phyloP scores from a whole-genome alignment of 1,140 invertebrate genomes.

The Rhizoglyphus robini region DNA sequence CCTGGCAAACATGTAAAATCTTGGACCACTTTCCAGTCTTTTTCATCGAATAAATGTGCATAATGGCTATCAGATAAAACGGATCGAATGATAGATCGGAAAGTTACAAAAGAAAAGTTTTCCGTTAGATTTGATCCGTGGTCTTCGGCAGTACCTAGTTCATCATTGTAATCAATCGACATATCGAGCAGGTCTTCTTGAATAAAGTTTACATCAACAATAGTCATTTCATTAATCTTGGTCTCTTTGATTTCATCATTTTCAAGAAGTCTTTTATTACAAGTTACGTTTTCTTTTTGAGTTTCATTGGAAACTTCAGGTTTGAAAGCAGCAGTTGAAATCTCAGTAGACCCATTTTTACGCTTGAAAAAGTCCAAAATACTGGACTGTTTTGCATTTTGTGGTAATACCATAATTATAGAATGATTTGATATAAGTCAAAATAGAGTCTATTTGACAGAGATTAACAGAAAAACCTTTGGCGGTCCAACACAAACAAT shows the following conservation, averaged over 20 bases:
- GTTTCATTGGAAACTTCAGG: not conserved
- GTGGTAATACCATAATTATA: not conserved
- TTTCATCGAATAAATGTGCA: slow-evolving; percentile 34
- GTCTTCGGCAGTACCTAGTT: too few relatives aligned
- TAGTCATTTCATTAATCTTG: not conserved
- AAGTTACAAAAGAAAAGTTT: slow-evolving; percentile 37
- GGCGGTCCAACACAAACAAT: not conserved
- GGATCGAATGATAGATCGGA: slow-evolving; percentile 33
- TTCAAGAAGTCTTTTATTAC: not conserved
- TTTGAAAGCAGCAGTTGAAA: not conserved
- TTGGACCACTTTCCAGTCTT: slow-evolving; percentile 32
- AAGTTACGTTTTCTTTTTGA: not conserved
- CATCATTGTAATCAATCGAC: not conserved
- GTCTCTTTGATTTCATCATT: not conserved
- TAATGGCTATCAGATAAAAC: slow-evolving; percentile 34
- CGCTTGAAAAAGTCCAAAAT: slow-evolving; percentile 6
- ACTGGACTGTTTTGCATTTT: not conserved
- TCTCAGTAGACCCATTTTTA: not conserved
- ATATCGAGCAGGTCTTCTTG: not conserved
- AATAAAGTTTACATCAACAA: not conserved
- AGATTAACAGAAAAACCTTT: not conserved
- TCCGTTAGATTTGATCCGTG: too few relatives aligned
- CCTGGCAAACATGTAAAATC: slow-evolving; percentile 32
- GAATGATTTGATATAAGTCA: not conserved
- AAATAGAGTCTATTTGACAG: not conserved